Evolutionary conservation across 1,140 invertebrate species (phyloP), one percentile per base, ranked within the genome.

Genomic region (Pseudomyrmex sp.): DNA sequence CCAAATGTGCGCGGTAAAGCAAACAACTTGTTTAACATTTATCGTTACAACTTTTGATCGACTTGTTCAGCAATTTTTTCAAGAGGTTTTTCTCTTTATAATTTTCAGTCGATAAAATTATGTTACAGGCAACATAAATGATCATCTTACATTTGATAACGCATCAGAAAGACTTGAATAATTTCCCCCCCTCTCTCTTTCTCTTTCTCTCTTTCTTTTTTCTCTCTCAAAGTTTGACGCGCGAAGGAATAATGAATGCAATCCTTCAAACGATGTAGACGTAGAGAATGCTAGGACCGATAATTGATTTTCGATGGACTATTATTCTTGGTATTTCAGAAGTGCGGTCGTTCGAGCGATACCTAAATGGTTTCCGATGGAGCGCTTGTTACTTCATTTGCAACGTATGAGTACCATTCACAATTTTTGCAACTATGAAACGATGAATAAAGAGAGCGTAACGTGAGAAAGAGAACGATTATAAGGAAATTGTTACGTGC

Each of bases 231-330:
- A 35, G 35, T 35, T 35, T 35, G 35, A 35, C 66, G 76, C 66
- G 76, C 56, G 26, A 7, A 20, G 15, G 66, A 54, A 80, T 80
- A 80, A 80, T 80, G 76, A 80, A 80, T 68, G 76, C 66, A 66
- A 80, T 80, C 46, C 68, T 80, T 80, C 59, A 80, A 70, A 59
- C 76, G 66, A 26, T 44, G 44, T 12, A 80, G 66, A 72, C 35
- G 35, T 26, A 59, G 66, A 80, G 76, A 72, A 80, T 46, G 76
- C 76, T 70, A 70, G 44, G 56, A 44, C 35, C 66, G 66, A 23
- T 80, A 80, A 80, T 80, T 80, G 76, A 80, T 80, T 80, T 80
- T 80, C 76, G 76, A 80, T 80, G 66, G 66, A 80, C 76, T 80
- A 80, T 80, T 80, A 80, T 80, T 80, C 66, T 80, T 80, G 76